phyloP scores from a whole-genome alignment of 2,888 invertebrate genomes.

The Epicampocera succincta region DNA sequence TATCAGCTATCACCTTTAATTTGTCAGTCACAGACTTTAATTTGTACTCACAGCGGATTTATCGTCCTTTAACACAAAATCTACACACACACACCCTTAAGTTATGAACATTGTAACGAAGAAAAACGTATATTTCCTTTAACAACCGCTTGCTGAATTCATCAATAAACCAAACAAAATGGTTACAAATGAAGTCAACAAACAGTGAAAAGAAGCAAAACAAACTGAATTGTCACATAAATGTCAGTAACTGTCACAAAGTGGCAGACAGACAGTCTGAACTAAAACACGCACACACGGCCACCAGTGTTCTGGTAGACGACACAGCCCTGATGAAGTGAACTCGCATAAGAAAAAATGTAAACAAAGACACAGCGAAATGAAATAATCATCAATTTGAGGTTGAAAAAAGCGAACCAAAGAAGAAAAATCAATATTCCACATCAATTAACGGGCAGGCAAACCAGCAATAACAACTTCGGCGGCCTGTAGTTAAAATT shows the following conservation, averaged over 20 bases:
- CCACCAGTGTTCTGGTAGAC: background rate
- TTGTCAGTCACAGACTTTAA: no score
- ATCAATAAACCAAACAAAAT: conserved; percentile 35
- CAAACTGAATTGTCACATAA: conserved; percentile 49
- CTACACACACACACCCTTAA: no score
- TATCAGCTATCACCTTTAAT: no score
- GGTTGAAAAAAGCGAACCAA: conserved; percentile 1
- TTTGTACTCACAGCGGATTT: no score
- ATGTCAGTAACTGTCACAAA: conserved; percentile 42
- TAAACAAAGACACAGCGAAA: background rate
- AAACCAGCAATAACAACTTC: background rate
- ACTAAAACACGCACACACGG: background rate
- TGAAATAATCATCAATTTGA: conserved; percentile 41
- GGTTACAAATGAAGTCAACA: conserved; percentile 26
- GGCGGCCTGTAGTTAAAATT: background rate
- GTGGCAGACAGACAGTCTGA: background rate
- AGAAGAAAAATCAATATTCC: conserved; percentile 1
- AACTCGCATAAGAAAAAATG: background rate
- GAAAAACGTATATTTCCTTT: background rate
- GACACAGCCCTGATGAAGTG: conserved; percentile 24
- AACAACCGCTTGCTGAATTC: conserved; percentile 32
- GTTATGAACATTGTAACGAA: no score
- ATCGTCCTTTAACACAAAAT: no score
- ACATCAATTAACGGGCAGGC: conserved; percentile 22
- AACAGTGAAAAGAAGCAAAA: background rate